phyloP scores from a whole-genome alignment of 2,797 vertebrate genomes.

The Xyrichtys novacula region DNA sequence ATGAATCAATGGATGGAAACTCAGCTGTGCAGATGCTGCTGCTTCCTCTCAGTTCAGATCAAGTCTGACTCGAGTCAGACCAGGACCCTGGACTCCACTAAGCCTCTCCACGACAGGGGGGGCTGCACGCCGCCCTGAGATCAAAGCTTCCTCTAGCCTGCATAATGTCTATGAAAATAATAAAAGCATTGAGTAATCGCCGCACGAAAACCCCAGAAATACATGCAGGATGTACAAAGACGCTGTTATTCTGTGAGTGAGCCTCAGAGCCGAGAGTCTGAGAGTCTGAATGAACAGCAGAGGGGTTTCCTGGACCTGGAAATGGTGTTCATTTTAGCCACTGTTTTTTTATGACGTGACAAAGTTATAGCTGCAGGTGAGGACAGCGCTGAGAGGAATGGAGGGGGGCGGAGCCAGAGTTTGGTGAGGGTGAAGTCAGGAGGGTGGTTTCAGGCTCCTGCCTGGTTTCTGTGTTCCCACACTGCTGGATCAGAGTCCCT shows the following conservation, averaged over 20 bases:
- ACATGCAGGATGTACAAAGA: slow-evolving; percentile 45
- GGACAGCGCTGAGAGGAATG: slow-evolving; percentile 55
- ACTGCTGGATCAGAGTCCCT: slow-evolving; percentile 54
- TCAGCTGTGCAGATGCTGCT: slow-evolving; percentile 11
- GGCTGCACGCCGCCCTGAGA: slow-evolving; percentile 27
- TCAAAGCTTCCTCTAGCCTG: slow-evolving; percentile 57
- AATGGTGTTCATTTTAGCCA: slow-evolving; percentile 58
- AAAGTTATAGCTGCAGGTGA: slow-evolving; percentile 79
- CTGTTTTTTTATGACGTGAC: slow-evolving; percentile 74
- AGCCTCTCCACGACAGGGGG: slow-evolving; percentile 9
- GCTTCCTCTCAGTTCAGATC: slow-evolving; percentile 63
- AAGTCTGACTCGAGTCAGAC: slow-evolving; percentile 59
- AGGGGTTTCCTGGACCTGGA: slow-evolving; percentile 61
- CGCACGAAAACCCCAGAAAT: slow-evolving; percentile 35
- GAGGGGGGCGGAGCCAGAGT: slow-evolving; percentile 3
- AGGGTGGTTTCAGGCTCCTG: slow-evolving; percentile 1
- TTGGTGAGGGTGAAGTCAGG: slow-evolving; percentile 18
- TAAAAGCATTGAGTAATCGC: slow-evolving; percentile 53
- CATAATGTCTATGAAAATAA: slow-evolving; percentile 59
- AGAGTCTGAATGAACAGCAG: slow-evolving; percentile 10
- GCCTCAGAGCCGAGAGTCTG: slow-evolving; percentile 25
- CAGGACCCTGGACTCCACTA: slow-evolving; percentile 25
- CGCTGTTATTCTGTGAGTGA: slow-evolving; percentile 38
- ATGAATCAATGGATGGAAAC: slow-evolving; percentile 55
- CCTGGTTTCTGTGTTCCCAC: slow-evolving; percentile 62